phyloP scores from a whole-genome alignment of 2,888 invertebrate species.

The Drosophila birchii region DNA sequence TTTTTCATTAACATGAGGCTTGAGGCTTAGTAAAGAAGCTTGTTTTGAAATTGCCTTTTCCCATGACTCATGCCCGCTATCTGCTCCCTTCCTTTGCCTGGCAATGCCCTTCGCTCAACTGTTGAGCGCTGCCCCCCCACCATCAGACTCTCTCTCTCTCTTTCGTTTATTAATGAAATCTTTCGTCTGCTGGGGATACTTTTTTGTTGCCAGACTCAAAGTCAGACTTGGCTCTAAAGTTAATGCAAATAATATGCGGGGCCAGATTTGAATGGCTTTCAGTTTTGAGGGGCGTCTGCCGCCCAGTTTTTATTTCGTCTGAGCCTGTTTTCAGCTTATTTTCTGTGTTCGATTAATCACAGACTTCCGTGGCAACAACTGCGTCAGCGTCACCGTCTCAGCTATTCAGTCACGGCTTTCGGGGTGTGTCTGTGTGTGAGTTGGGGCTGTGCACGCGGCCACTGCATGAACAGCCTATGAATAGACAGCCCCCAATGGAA shows the following conservation, averaged over 20 bases:
- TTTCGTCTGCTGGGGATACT: conserved; percentile 5
- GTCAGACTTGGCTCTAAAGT: conserved; percentile 39
- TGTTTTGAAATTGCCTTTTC: not conserved
- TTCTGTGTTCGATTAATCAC: conserved; percentile 66
- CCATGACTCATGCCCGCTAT: conserved; percentile 33
- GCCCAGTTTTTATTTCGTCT: conserved; percentile 24
- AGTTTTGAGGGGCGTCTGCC: conserved; percentile 42
- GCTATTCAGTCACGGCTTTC: conserved; percentile 57
- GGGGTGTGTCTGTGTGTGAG: conserved; percentile 68
- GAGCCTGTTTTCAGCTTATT: conserved; percentile 54
- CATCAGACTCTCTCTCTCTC: not conserved
- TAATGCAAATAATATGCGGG: conserved; percentile 65
- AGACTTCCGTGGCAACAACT: conserved; percentile 79
- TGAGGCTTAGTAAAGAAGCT: not conserved
- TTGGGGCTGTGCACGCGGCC: conserved; percentile 65
- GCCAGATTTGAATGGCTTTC: conserved; percentile 26
- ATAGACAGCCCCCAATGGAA: conserved; percentile 71
- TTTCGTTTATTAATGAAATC: conserved; percentile 46
- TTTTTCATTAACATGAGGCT: conserved; percentile 3
- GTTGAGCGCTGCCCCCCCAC: conserved; percentile 37
- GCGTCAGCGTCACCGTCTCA: conserved; percentile 79
- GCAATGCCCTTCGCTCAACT: conserved; percentile 48
- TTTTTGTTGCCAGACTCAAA: conserved; percentile 51
- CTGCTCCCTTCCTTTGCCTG: conserved; percentile 18
- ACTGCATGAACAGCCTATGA: conserved; percentile 76